These are phyloP conservation scores for Drosophila malerkotliana DNA, from an alignment of 1,140 invertebrate species.

Conservation along the genomic window DNA sequence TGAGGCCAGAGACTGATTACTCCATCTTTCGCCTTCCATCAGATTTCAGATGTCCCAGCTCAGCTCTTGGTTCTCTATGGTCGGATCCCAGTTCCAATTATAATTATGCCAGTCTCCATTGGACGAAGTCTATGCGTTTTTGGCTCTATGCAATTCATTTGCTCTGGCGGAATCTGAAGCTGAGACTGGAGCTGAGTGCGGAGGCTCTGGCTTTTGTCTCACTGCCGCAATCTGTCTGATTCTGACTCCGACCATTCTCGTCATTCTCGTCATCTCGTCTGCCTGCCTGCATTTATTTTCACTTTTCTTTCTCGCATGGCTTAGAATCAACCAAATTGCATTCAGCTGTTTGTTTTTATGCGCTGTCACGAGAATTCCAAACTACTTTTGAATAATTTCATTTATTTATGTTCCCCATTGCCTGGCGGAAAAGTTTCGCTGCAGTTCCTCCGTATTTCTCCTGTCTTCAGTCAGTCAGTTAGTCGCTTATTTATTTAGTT, in stretches of 20 bases:
- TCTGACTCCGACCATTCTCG: conserved; percentile 23
- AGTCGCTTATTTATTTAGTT: conserved; percentile 77
- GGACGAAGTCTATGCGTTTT: conserved; percentile 50
- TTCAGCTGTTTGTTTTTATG: conserved; percentile 76
- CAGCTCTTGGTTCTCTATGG: conserved; percentile 1
- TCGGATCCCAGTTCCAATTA: conserved; percentile 54
- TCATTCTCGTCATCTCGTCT: conserved; percentile 26
- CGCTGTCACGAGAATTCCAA: conserved; percentile 75
- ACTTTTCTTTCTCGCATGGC: conserved; percentile 63
- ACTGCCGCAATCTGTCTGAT: neutral
- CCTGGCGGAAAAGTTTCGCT: conserved; percentile 56
- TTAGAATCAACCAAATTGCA: conserved; percentile 70
- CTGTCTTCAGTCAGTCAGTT: conserved; percentile 52
- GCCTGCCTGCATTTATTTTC: conserved; percentile 47
- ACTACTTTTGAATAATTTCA: conserved; percentile 79
- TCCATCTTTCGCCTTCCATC: conserved; percentile 7
- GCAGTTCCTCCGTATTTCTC: conserved; percentile 20
- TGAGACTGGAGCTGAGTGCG: neutral
- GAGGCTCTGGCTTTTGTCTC: conserved; percentile 9
- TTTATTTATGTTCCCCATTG: conserved; percentile 73
- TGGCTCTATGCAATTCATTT: conserved; percentile 67
- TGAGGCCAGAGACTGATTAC: conserved; percentile 6
- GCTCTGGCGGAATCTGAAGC: conserved; percentile 28
- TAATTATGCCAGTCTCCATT: conserved; percentile 64
- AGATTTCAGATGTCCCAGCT: conserved; percentile 27